phyloP scores from a whole-genome alignment of 2,113 vertebrate genomes.

The Phrynosoma platyrhinos region DNA sequence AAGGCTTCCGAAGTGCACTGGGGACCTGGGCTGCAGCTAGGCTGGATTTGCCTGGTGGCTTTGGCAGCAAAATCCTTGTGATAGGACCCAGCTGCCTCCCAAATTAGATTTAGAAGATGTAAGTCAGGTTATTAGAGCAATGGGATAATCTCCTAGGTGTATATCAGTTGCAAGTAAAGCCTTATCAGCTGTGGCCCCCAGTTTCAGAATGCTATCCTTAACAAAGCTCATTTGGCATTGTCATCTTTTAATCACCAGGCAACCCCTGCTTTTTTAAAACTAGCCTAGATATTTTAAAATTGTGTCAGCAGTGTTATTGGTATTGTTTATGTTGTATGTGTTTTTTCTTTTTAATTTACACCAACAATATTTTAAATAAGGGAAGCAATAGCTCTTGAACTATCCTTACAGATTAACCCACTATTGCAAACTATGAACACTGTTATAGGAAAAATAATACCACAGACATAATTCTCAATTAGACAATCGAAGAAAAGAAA shows the following conservation, averaged over 20 bases:
- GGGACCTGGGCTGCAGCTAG: no score
- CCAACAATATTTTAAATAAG: background rate
- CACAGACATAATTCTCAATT: background rate
- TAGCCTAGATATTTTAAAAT: background rate
- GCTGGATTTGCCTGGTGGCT: no score
- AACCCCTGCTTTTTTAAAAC: no score
- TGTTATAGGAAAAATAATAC: fast-evolving
- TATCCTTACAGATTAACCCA: background rate
- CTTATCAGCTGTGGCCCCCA: no score
- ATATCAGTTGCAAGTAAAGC: no score
- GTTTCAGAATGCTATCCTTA: background rate
- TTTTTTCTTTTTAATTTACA: background rate
- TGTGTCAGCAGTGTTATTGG: background rate
- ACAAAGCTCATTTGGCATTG: background rate
- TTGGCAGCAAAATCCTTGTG: no score
- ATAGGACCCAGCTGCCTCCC: no score
- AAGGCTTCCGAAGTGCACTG: no score
- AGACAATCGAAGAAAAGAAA: background rate
- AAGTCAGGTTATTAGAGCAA: no score
- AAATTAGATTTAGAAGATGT: no score
- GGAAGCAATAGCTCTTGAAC: background rate
- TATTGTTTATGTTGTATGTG: background rate
- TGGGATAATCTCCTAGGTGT: no score
- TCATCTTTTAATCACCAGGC: background rate
- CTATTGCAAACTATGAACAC: background rate